Evolutionary conservation across 2,797 vertebrate species (phyloP), one percentile per base, ranked within the genome.

Genomic region (Percopsis omiscomaycus): DNA sequence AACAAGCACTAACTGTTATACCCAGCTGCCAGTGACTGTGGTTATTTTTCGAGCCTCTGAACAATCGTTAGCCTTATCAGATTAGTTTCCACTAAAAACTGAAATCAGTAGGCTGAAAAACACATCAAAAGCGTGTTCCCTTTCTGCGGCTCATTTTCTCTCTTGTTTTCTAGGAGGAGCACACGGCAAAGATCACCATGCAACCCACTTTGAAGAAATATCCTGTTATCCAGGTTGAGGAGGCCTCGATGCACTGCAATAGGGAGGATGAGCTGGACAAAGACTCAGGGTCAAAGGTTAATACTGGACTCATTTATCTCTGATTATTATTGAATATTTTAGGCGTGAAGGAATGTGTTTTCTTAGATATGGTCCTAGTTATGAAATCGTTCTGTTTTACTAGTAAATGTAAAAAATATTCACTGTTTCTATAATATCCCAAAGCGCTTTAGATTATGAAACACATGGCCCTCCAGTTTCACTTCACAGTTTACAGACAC

Each of bases 261-360:
- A 37, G 51, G 48, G 86, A 90, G 29, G 88, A 90, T 14, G 87
- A 90, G 28, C 62, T 80, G 61, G 87, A 90, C 63, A 88, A 79
- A 64, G 87, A 91, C 14, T 83, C 77, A 0, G 86, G 82, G 56
- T 91, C 89, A 80, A 91, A 91, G 89, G 91, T 91, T 50, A 84
- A 54, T 32, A 11, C 56, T 22, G 47, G 47, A 27, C 55, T 44
- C 57, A 51, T 14, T 15, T 45, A 44, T 46, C 55, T 69, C 9
- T 42, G 37, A 42, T 42, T 42, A 42, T 42, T 6, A 42, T 42
- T 4, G 9, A 37, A 37, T 37, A 37, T 37, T 37, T 37, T 37
- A 37, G 37, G 6, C 37, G 9, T 37, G 37, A 37, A 37, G 37
- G 37, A 42, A 42, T 42, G 37, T 42, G 37, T 42, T 42, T 42